Evolutionary conservation across 2,797 vertebrate genomes (phyloP).

Genomic region (Lates japonicus): DNA sequence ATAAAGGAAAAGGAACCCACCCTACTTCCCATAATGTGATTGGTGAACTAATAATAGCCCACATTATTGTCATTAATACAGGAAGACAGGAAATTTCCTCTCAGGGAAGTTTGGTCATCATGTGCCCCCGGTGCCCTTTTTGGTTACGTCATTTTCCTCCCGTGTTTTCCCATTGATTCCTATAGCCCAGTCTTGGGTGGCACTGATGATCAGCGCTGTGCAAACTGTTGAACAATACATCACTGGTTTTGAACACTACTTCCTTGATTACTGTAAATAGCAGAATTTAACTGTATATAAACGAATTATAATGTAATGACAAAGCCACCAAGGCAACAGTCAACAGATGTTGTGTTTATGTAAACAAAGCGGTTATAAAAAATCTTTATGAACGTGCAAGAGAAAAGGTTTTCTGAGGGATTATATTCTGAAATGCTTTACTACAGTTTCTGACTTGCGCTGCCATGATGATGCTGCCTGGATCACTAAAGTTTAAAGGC

Average conservation of each 20-base stretch:
- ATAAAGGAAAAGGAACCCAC: conserved; percentile 19
- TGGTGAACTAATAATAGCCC: conserved; percentile 42
- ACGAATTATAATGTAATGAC: neutral
- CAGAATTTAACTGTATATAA: neutral
- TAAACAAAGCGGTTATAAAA: neutral
- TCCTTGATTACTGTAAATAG: neutral
- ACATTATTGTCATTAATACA: conserved; percentile 39
- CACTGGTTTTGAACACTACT: neutral
- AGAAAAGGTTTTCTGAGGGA: neutral
- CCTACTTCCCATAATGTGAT: conserved; percentile 43
- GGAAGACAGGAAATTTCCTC: conserved; percentile 38
- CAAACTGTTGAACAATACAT: conserved; percentile 5
- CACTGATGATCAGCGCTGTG: neutral
- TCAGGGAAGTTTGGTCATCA: conserved; percentile 64
- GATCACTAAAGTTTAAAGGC: neutral
- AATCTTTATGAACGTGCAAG: neutral
- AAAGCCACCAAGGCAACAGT: neutral
- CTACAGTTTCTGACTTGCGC: neutral
- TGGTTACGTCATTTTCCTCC: conserved; percentile 21
- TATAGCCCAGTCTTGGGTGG: neutral
- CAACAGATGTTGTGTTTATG: neutral
- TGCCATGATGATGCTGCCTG: neutral
- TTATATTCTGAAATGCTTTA: neutral
- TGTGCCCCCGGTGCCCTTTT: conserved; percentile 4
- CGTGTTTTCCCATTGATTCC: conserved; percentile 5